Conservation (phyloP, 2,888 invertebrate species). For the Xestia ashworthii region DNA sequence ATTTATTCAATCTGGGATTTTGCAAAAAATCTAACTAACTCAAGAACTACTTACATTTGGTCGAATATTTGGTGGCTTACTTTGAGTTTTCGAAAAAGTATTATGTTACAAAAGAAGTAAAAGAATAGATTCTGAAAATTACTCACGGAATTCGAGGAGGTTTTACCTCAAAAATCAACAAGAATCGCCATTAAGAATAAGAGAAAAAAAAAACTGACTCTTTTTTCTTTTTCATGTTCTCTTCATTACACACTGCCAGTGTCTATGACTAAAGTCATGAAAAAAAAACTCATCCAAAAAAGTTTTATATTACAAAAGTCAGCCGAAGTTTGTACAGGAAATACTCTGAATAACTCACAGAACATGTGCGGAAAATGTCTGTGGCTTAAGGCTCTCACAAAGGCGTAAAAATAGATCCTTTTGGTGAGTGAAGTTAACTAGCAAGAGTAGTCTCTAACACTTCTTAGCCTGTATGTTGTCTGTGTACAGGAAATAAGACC, state of each 20-base stretch:
- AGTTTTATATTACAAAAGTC: constrained; percentile 42
- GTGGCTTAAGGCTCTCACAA: constrained; percentile 20
- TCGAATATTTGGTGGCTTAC: too few species aligned
- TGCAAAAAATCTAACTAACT: too few species aligned
- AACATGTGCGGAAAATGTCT: constrained; percentile 46
- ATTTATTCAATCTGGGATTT: too few species aligned
- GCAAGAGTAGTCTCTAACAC: constrained; percentile 6
- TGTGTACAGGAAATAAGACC: constrained; percentile 2
- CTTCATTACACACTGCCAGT: constrained; percentile 13
- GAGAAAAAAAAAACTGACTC: background rate
- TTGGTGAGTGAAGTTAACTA: constrained; percentile 26
- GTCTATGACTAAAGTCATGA: constrained; percentile 6
- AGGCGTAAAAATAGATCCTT: constrained; percentile 42
- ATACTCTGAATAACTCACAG: constrained; percentile 35
- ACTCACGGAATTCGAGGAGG: constrained; percentile 11
- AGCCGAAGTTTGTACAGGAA: background rate
- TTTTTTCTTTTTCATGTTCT: background rate
- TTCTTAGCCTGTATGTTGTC: background rate
- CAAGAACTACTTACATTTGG: too few species aligned
- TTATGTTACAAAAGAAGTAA: constrained; percentile 31
- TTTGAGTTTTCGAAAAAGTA: constrained; percentile 16
- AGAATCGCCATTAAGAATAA: background rate
- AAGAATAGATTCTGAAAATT: constrained; percentile 14
- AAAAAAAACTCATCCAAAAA: constrained; percentile 17
- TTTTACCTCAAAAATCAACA: background rate